Evolutionary conservation across 2,113 vertebrate species (phyloP).

Genomic region (Anarrhichthys ocellatus): DNA sequence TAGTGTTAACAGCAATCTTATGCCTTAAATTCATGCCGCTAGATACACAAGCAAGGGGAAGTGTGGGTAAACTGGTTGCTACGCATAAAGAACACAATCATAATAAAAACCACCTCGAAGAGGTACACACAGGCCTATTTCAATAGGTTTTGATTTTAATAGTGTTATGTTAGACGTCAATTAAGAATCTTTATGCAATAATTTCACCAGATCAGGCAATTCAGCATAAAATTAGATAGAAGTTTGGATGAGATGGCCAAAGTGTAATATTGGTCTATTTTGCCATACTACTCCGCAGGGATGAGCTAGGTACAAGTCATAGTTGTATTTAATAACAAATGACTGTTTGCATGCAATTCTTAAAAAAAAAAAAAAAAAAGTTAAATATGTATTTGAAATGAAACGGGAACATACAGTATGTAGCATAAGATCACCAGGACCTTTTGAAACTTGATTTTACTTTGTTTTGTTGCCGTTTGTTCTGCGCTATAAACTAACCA

Average conservation of each 20-base stretch:
- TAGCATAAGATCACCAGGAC: background rate
- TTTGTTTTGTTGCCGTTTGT: conserved; percentile 19
- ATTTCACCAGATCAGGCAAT: conserved; percentile 5
- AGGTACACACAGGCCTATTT: background rate
- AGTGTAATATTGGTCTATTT: background rate
- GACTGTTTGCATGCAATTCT: conserved; percentile 20
- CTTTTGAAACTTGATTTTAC: conserved; percentile 23
- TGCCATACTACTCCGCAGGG: conserved; percentile 45
- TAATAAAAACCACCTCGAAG: conserved; percentile 7
- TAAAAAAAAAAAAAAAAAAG: conserved; percentile 10
- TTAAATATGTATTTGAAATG: background rate
- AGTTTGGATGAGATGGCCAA: conserved; percentile 5
- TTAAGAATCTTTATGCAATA: conserved; percentile 14
- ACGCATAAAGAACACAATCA: background rate
- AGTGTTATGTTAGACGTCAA: background rate
- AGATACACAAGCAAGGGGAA: background rate
- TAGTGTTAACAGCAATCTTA: conserved; percentile 6
- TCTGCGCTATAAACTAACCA: background rate
- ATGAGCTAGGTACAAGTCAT: conserved; percentile 15
- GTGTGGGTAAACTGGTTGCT: too few species aligned
- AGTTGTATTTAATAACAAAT: background rate
- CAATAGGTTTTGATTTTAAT: background rate
- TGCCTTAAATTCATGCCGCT: conserved; percentile 15
- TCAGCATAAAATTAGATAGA: background rate
- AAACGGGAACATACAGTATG: conserved; percentile 1